Conservation (phyloP, 2,888 invertebrate species). For the Pollenia labialis region DNA sequence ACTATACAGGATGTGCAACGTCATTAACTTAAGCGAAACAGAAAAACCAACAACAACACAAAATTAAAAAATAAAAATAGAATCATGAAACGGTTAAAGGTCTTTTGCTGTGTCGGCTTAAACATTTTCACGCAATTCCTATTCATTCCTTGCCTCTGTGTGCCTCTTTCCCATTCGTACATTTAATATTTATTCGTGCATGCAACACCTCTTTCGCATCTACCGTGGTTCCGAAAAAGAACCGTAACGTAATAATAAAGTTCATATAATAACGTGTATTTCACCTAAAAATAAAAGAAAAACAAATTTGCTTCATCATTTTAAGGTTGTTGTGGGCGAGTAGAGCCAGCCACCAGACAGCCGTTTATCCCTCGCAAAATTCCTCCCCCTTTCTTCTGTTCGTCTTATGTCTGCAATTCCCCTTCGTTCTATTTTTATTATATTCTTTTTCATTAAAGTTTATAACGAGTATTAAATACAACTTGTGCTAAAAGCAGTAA, state of each 20-base stretch:
- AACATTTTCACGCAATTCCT: constrained; percentile 29
- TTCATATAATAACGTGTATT: constrained; percentile 32
- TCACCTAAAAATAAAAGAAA: constrained; percentile 9
- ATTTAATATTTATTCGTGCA: constrained; percentile 15
- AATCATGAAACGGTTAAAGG: constrained; percentile 31
- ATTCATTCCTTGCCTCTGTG: neutral
- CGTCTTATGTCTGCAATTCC: neutral
- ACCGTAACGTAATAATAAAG: constrained; percentile 46
- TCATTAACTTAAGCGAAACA: constrained; percentile 52
- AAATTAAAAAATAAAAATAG: constrained; percentile 8
- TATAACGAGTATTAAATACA: constrained; percentile 3
- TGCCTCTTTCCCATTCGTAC: neutral
- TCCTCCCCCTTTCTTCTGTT: neutral
- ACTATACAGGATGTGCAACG: constrained; percentile 62
- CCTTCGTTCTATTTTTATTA: neutral
- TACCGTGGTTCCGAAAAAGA: constrained; percentile 27
- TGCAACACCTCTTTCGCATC: constrained; percentile 33
- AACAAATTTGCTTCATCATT: constrained; percentile 21
- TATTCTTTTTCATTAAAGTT: constrained; percentile 5
- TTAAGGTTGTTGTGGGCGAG: neutral
- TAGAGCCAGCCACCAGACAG: neutral
- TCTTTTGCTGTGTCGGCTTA: constrained; percentile 4
- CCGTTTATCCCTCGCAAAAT: neutral
- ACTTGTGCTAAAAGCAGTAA: constrained; percentile 7
- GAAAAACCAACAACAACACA: constrained; percentile 18